Evolutionary conservation across 1,140 invertebrate species (phyloP).

Genomic region (Bombus vancouverensis): DNA sequence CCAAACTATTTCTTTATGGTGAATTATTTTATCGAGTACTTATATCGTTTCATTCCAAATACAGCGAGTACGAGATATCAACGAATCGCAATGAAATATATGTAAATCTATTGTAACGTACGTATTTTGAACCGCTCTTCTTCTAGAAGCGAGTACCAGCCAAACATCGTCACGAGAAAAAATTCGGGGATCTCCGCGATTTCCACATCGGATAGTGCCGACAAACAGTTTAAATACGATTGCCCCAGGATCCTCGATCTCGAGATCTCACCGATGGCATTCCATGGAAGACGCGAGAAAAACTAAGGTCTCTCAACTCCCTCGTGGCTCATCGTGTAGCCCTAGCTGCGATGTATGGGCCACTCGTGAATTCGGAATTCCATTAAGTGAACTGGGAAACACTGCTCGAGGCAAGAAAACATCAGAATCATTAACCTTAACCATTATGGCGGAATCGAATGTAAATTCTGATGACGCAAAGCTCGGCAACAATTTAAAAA

Average conservation of each 20-base stretch:
- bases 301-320: slow-evolving; percentile 60
- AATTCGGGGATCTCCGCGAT: slow-evolving; percentile 86
- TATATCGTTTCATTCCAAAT: not conserved
- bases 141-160: slow-evolving; percentile 66
- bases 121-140: not conserved
- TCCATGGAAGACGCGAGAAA: slow-evolving; percentile 85
- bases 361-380: slow-evolving; percentile 78
- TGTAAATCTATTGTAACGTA: not conserved
- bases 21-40: not conserved
- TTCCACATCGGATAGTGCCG: slow-evolving; percentile 88
- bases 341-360: slow-evolving; percentile 81
- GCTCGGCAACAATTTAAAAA: slow-evolving; percentile 67
- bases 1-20: not conserved
- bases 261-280: slow-evolving; percentile 81
- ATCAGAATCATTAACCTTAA: slow-evolving; percentile 59
- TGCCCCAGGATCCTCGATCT: slow-evolving; percentile 51
- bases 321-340: slow-evolving; percentile 70
- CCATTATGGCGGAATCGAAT: slow-evolving; percentile 65
- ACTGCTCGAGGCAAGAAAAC: slow-evolving; percentile 60
- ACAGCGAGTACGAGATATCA: no score
- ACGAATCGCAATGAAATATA: not conserved
- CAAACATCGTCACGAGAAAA: slow-evolving; percentile 77
- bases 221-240: slow-evolving; percentile 85
- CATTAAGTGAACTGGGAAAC: slow-evolving; percentile 76
- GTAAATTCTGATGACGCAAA: slow-evolving; percentile 64